Evolutionary conservation across 2,888 invertebrate species (phyloP), one percentile per base, ranked within the genome.

Genomic region (Selenia dentaria): DNA sequence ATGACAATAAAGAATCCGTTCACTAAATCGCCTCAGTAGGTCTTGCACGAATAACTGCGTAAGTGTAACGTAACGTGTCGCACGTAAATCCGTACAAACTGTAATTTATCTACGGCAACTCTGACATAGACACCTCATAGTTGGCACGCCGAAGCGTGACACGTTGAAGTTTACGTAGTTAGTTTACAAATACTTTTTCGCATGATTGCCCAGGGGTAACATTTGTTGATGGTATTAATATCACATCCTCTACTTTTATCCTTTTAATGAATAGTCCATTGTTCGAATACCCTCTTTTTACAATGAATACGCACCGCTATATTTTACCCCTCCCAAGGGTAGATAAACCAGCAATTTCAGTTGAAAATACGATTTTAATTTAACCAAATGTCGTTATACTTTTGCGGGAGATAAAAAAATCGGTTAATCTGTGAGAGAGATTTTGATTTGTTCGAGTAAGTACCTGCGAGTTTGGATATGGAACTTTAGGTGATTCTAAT

Each of bases 341-440:
- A 37, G 32, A 43, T 20, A 43, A 37, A 13, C 32, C 32, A 6
- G n/a, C 4, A 4, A 11, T 27, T 37, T 26, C 9, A 24, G 10
- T 6, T 16, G 26, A 37, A 31, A 44, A 38, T 44, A 38, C 32
- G 38, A 16, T 22, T 44, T 38, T 38, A 43, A 44, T 44, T 38
- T 24, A 18, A 37, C 36, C 20, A 24, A 43, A 35, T 3, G 20
- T 32, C 37, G 37, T 32, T 10, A 26, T 16, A 14, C 14, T 34
- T 33, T 34, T 29, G 6, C 2, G 18, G 6, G 33, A 38, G 24
- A 45, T 44, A 22, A 34, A 33, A 16, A 34, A 28, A 12, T 18
- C 16, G 27, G 24, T 10, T 27, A 28, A 38, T 38, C 33, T 38
- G 28, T 18, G 28, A 34, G 16, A 11, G 12, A 3, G 22, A 26